Evolutionary conservation across 2,797 vertebrate species (phyloP), one percentile per base, ranked within the genome.

Genomic region (Mormyrops boulengeri): DNA sequence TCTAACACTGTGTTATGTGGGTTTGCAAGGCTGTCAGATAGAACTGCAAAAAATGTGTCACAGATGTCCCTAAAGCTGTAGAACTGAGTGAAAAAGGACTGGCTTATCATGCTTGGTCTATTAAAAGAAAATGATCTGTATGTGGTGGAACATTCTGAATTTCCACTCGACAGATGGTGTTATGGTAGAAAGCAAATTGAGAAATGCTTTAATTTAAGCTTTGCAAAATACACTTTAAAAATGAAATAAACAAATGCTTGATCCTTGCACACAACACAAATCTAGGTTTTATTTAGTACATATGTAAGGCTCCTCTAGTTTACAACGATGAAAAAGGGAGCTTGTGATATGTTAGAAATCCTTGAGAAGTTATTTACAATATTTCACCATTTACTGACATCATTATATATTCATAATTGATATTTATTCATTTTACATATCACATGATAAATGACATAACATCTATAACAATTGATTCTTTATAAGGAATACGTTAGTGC

Each of bases 81-180:
- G 80, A 85, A 41, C 88, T 89, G 88, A 53, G 88, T 82, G 88
- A 77, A 80, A 89, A 89, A 89, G 66, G 69, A 89, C 66, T 49
- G 88, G 80, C 77, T 89, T 89, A 60, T 85, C 88, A 89, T 89
- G 88, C 88, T 85, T 80, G 60, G 88, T 89, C 88, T 89, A 89
- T 89, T 89, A 89, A 89, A 89, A 89, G 88, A 89, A 60, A 89
- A 89, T 55, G 88, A 85, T 85, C 88, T 89, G 88, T 89, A 85
- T 85, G 80, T 84, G 88, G 88, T 89, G 88, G 88, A 89, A 85
- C 88, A 85, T 60, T 89, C 88, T 85, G 80, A 89, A 89, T 89
- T 89, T 89, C 88, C 88, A 89, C 88, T 89, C 38, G 80, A 89
- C 84, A 87, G 89, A 89, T 73, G 89, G 89, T 89, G 85, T 89